Evolutionary conservation across 2,888 invertebrate genomes (phyloP).

Genomic region (Noctua janthe): DNA sequence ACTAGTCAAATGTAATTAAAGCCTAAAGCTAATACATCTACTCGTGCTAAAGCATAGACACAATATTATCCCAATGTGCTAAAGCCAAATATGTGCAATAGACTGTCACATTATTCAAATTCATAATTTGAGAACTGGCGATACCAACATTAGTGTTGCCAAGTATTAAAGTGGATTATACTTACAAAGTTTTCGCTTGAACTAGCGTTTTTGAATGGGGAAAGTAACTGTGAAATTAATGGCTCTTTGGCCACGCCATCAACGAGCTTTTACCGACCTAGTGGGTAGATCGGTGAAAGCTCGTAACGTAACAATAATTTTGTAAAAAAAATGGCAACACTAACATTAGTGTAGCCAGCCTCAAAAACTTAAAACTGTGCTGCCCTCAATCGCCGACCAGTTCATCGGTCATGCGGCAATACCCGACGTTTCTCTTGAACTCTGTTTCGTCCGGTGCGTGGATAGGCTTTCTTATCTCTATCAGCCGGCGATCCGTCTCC

Average conservation of each 20-base stretch:
- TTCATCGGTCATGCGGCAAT: conserved; percentile 93
- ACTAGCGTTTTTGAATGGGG: not conserved
- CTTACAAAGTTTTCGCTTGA: not conserved
- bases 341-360: conserved; percentile 11
- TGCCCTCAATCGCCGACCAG: conserved; percentile 74
- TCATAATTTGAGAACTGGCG: not conserved
- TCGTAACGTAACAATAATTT: too few species aligned
- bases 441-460: conserved; percentile 90
- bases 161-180: not conserved
- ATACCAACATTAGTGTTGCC: conserved; percentile 2
- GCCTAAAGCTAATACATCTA: not conserved
- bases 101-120: not conserved
- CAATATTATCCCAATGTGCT: not conserved
- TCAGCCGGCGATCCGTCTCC: conserved; percentile 93
- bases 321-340: not conserved
- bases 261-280: not conserved
- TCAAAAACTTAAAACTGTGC: not conserved
- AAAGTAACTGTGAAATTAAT: not conserved
- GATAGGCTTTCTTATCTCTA: conserved; percentile 92
- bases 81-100: not conserved
- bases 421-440: conserved; percentile 93
- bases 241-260: not conserved
- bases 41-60: not conserved
- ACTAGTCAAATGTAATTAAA: not conserved
- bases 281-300: too few species aligned